Percentiles rank a stretch among this genome's conserved stretches.
Evolutionary conservation across 1,140 invertebrate genomes (phyloP).

Genomic region (Drosophila grimshawi): DNA sequence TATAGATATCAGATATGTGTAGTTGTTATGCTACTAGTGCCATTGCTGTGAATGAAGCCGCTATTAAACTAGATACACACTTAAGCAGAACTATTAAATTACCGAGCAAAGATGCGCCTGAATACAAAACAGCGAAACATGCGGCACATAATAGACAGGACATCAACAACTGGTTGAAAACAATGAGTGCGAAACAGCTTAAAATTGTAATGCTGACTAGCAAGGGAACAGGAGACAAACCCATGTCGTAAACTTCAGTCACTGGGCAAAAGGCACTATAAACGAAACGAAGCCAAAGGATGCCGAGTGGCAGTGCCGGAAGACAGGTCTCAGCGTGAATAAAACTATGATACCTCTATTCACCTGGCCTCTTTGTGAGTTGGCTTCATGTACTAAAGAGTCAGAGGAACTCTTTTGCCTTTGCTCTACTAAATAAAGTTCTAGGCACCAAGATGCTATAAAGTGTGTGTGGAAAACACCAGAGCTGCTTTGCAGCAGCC

Average conservation of each 20-base stretch:
- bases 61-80: too few species aligned
- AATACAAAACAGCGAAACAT: constrained; percentile 51
- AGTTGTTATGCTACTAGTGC: too few species aligned
- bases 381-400: background rate
- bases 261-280: constrained; percentile 65
- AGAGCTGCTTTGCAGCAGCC: constrained; percentile 7
- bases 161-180: constrained; percentile 38
- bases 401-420: background rate
- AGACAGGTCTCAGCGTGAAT: constrained; percentile 15
- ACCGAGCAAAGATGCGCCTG: constrained; percentile 53
- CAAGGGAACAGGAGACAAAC: constrained; percentile 21
- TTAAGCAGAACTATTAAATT: constrained; percentile 50
- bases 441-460: constrained; percentile 13
- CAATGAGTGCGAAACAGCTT: constrained; percentile 65
- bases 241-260: constrained; percentile 64
- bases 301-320: background rate
- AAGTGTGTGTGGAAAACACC: constrained; percentile 14
- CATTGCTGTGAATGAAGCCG: too few species aligned
- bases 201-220: constrained; percentile 58
- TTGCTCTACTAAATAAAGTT: constrained; percentile 22
- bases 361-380: constrained; percentile 38
- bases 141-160: constrained; percentile 7
- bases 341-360: constrained; percentile 29
- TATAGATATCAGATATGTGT: too few species aligned
- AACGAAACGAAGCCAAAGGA: constrained; percentile 52